Evolutionary conservation across 2,113 vertebrate species (phyloP).

Genomic region (Brevimyrus niger): DNA sequence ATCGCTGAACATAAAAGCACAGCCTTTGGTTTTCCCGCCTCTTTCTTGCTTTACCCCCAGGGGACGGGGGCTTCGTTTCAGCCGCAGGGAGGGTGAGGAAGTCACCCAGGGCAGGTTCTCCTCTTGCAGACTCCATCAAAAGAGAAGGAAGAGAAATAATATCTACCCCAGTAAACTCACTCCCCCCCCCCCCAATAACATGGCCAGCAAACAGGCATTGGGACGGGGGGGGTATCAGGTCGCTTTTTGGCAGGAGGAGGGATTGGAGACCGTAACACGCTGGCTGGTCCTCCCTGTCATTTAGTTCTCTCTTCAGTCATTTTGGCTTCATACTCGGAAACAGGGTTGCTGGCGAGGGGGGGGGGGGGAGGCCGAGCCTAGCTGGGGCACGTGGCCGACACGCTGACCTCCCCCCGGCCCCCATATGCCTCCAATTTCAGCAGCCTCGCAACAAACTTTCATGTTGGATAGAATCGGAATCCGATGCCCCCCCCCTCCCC

Average conservation of each 20-base stretch:
- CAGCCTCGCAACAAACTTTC: slow-evolving; percentile 31
- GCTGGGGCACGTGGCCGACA: not conserved
- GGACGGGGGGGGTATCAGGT: not conserved
- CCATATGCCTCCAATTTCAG: slow-evolving; percentile 40
- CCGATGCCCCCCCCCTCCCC: slow-evolving; percentile 17
- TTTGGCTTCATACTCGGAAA: not conserved
- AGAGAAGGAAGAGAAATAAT: not conserved
- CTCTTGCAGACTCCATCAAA: not conserved
- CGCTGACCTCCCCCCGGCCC: not conserved
- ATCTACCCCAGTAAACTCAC: not conserved
- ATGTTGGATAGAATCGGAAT: not conserved
- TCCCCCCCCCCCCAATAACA: not conserved
- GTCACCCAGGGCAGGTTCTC: not conserved
- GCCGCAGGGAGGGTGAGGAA: not conserved
- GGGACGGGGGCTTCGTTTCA: not conserved
- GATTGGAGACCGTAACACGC: not conserved
- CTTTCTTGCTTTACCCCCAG: not conserved
- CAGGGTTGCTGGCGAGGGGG: not conserved
- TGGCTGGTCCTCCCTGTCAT: not conserved
- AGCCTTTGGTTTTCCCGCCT: not conserved
- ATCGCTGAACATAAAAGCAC: not conserved
- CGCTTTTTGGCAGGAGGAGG: not conserved
- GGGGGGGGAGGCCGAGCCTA: not conserved
- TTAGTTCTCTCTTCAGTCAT: not conserved
- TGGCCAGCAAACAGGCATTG: not conserved